Evolutionary conservation across 2,888 invertebrate species (phyloP), one percentile per base, ranked within the genome.

Genomic region (Nemotelus nigrinus): DNA sequence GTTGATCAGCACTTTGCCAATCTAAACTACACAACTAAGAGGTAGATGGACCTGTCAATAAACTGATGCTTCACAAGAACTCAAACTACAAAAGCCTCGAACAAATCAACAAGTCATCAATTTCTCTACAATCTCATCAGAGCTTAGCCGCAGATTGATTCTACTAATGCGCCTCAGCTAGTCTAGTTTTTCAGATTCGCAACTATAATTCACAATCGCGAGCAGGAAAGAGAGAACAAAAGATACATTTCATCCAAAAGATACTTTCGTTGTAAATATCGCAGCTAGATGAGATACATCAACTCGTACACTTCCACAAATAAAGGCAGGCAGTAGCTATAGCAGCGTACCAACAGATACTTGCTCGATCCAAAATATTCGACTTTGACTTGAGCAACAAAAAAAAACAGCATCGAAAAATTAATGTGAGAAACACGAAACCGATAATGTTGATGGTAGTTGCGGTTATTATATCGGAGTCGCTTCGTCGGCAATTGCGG

Each of bases 361-460:
- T 25, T 25, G 25, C 25, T 25, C 25, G 25, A 25, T 25, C 25
- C 25, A 25, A 25, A 1, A 25, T 25, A 25, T 25, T 25, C 25
- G 25, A 25, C 25, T 25, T 25, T 25, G 25, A 25, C 25, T 25
- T 25, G 25, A 25, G 25, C 25, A 25, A 25, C 25, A 0, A 25
- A 25, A 25, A 25, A 25, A 25, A 25, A 25, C n/a, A n/a, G 1
- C 25, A 65, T 65, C 65, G 65, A 65, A 65, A n/a, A 65, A 65
- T 65, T 65, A 65, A 65, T 65, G 65, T 65, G 65, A 65, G 65
- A 65, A 65, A 47, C 65, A 65, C 65, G 47, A 65, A 65, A 5
- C 39, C 43, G 41, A 65, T 44, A 65, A 39, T 65, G 65, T 65
- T 65, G 65, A 44, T 65, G 45, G 65, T 65, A 65, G 65, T 65